Conservation (phyloP, 1,140 invertebrate species). For the Linepithema humile region DNA sequence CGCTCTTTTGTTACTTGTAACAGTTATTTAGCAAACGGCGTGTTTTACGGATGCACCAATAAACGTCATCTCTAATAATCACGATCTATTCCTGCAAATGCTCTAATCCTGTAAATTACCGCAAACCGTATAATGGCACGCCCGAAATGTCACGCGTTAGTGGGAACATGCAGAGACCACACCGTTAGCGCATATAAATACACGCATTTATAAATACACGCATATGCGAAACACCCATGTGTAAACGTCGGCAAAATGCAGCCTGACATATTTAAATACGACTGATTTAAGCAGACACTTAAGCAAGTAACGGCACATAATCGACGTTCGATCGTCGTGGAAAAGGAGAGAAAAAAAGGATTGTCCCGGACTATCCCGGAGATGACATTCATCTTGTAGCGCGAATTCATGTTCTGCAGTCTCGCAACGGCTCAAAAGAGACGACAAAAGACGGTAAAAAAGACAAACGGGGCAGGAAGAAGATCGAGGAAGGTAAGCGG, state of each 20-base stretch:
- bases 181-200: constrained; percentile 6
- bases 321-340: constrained; percentile 9
- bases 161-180: constrained; percentile 5
- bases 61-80: constrained; percentile 31
- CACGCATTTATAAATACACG: neutral
- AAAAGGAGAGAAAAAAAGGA: neutral
- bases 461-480: constrained; percentile 29
- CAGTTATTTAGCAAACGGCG: neutral
- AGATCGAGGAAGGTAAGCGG: constrained; percentile 2
- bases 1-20: neutral
- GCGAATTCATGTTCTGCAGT: constrained; percentile 49
- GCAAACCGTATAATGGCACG: neutral
- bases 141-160: neutral
- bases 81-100: no score
- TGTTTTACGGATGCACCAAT: constrained; percentile 11
- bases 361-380: neutral
- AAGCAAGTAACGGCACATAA: constrained; percentile 43
- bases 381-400: constrained; percentile 57
- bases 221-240: neutral
- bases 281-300: constrained; percentile 49
- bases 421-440: constrained; percentile 26
- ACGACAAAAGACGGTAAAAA: constrained; percentile 34
- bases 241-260: neutral
- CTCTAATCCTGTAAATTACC: neutral
- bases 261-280: neutral